Evolutionary conservation across 1,140 invertebrate species (phyloP).

Genomic region (Pomacea maculata): DNA sequence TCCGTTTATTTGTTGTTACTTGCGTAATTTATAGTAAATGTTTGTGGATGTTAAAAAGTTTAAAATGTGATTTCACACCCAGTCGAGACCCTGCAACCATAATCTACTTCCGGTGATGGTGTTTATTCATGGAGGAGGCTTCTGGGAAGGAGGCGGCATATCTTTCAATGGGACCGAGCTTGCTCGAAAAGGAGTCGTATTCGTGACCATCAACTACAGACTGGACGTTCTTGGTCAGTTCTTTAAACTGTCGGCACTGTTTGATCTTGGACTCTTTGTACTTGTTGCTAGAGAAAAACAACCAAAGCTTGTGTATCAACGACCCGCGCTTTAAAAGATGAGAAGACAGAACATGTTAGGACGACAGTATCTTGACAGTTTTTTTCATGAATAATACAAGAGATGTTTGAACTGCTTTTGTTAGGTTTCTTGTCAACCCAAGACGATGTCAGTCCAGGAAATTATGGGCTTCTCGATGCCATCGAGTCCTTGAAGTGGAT

Average conservation of each 20-base stretch:
- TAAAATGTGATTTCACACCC: no score
- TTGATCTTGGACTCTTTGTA: no score
- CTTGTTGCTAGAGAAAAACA: no score
- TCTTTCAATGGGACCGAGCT: slow-evolving; percentile 82
- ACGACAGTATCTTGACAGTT: neutral
- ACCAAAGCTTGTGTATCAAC: no score
- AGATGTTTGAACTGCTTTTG: slow-evolving; percentile 78
- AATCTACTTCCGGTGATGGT: slow-evolving; percentile 83
- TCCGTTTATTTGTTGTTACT: no score
- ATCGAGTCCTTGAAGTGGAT: slow-evolving; percentile 90
- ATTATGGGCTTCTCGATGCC: slow-evolving; percentile 94
- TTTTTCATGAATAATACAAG: slow-evolving; percentile 88
- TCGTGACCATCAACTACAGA: slow-evolving; percentile 28
- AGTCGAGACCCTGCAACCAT: neutral
- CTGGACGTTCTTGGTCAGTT: slow-evolving; percentile 66
- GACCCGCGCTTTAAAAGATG: neutral
- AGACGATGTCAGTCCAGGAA: slow-evolving; percentile 91
- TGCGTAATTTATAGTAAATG: no score
- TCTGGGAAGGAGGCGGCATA: slow-evolving; percentile 84
- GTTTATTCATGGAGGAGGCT: slow-evolving; percentile 95
- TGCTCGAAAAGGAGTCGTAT: slow-evolving; percentile 78
- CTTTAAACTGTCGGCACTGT: no score
- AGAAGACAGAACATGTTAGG: neutral
- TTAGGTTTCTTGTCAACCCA: slow-evolving; percentile 86
- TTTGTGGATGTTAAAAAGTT: no score